A percentile compares a stretch with the other conserved stretches of the same genome.
These are phyloP conservation scores for Anniella stebbinsi DNA, from an alignment of 2,797 vertebrate genomes.

Conservation along the genomic window DNA sequence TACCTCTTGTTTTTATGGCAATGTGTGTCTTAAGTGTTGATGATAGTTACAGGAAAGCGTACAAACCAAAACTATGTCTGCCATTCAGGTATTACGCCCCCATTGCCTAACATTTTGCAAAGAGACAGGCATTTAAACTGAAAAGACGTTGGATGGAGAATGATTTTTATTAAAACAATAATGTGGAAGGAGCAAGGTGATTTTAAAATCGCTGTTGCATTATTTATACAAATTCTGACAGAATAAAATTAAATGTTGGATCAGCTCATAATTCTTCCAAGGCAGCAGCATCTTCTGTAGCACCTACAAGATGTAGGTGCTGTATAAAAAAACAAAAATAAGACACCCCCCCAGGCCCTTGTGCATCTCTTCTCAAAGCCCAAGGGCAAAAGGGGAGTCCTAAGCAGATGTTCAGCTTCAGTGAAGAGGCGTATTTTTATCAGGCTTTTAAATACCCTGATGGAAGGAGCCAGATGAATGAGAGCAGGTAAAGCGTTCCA, in stretches of 20 bases:
- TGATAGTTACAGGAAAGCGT: neutral
- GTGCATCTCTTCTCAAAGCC: no score
- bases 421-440: neutral
- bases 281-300: no score
- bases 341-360: neutral
- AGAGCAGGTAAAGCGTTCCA: neutral
- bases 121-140: neutral
- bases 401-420: neutral
- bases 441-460: neutral
- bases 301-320: neutral
- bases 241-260: no score
- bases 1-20: neutral
- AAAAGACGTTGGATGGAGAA: neutral
- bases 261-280: no score
- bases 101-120: neutral
- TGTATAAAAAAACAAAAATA: no score
- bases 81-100: neutral
- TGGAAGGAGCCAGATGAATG: neutral
- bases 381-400: neutral
- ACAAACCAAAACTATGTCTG: neutral
- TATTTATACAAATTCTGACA: neutral
- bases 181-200: neutral
- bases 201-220: neutral
- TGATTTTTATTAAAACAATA: neutral
- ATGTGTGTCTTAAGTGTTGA: neutral